Conservation (phyloP, 2,888 invertebrate species). For the Myopa testacea region DNA sequence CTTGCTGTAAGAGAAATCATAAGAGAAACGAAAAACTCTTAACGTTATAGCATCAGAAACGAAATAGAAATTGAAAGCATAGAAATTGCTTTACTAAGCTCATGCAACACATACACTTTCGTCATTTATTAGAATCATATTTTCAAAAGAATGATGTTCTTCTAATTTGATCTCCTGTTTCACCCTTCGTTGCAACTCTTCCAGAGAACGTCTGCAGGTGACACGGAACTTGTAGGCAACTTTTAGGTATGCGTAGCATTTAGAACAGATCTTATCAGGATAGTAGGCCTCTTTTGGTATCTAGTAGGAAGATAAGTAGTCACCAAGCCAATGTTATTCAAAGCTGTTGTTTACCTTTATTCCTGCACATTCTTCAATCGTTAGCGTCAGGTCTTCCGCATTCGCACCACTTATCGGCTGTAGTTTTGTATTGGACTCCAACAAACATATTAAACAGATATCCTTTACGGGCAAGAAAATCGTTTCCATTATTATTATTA, state of each 20-base stretch:
- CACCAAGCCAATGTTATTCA: background rate
- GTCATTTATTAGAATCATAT: background rate
- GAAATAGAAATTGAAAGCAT: background rate
- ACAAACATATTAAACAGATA: conserved; percentile 22
- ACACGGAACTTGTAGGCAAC: conserved; percentile 21
- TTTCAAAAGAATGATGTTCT: conserved; percentile 4
- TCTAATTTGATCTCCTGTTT: conserved; percentile 11
- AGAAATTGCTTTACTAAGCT: no score
- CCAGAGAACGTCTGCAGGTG: conserved; percentile 25
- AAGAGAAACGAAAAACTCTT: background rate
- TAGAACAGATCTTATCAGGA: conserved; percentile 26
- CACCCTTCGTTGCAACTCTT: conserved; percentile 6
- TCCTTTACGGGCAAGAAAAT: background rate
- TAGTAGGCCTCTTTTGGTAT: conserved; percentile 11
- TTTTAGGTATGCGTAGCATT: conserved; percentile 20
- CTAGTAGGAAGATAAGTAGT: background rate
- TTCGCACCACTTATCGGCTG: conserved; percentile 10
- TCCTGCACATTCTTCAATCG: conserved; percentile 25
- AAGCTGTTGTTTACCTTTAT: conserved; percentile 23
- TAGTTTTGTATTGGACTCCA: conserved; percentile 11
- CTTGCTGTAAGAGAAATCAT: background rate
- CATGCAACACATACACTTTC: conserved; percentile 3
- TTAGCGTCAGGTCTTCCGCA: conserved; percentile 9
- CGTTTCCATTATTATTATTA: conserved; percentile 1
- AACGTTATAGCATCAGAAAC: background rate